A percentile compares a stretch with the other conserved stretches of the same genome.
Conservation (phyloP, 2,113 vertebrate species). For the Malurus elegans region DNA sequence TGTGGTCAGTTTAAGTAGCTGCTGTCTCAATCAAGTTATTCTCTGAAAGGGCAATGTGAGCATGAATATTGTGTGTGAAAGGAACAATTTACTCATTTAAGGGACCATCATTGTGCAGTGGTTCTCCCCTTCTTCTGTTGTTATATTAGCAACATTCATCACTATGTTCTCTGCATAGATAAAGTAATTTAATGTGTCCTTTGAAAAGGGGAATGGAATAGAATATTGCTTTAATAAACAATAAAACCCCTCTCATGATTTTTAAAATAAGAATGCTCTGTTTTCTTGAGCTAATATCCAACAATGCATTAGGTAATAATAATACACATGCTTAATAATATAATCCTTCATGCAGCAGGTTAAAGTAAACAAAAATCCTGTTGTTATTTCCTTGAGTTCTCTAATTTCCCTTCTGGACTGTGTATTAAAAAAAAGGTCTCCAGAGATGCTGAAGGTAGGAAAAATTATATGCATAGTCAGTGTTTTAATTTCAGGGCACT, state of each 20-base stretch:
- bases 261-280: neutral
- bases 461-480: neutral
- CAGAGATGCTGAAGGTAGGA: neutral
- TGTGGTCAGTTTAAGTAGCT: neutral
- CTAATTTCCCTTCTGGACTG: neutral
- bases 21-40: neutral
- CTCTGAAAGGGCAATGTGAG: neutral
- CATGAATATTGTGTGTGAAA: neutral
- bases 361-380: neutral
- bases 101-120: neutral
- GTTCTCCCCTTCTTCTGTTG: neutral
- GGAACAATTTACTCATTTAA: neutral
- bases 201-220: neutral
- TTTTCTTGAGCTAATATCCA: neutral
- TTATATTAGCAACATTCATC: neutral
- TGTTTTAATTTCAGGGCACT: neutral
- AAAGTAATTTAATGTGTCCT: neutral
- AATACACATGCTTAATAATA: neutral
- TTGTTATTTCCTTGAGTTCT: neutral
- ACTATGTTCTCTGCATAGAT: neutral
- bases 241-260: neutral
- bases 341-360: neutral
- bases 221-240: neutral
- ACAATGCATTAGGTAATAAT: neutral
- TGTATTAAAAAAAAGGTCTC: neutral